A percentile compares a stretch with the other conserved stretches of the same genome.
These are phyloP conservation scores for Agelas oroides DNA, from an alignment of 37 sponge, comb jelly and placozoan genomes.

Conservation along the genomic window DNA sequence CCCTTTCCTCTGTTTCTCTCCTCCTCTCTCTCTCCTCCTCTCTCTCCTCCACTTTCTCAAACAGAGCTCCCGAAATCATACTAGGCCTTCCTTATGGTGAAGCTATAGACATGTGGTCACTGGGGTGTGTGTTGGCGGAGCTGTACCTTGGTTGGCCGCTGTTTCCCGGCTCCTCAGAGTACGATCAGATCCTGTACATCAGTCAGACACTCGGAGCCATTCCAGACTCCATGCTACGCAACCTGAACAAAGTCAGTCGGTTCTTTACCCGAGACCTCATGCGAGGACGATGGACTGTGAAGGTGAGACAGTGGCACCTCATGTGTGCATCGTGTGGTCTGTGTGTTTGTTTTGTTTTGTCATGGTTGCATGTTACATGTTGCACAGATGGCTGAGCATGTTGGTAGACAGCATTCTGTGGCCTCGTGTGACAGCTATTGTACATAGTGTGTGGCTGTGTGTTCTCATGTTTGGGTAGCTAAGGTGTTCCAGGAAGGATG, in stretches of 20 bases:
- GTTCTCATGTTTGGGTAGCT: too few relatives aligned
- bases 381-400: too few relatives aligned
- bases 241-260: constrained; percentile 43
- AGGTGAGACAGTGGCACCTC: too few relatives aligned
- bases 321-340: constrained; percentile 26
- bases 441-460: too few relatives aligned
- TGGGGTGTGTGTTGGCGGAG: constrained; percentile 96
- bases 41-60: not conserved
- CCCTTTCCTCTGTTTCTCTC: not conserved
- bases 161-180: constrained; percentile 90
- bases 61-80: constrained; percentile 95
- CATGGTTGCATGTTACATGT: too few relatives aligned
- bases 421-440: too few relatives aligned
- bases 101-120: constrained; percentile 96
- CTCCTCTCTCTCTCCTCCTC: not conserved
- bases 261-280: constrained; percentile 57
- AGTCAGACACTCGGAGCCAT: constrained; percentile 68
- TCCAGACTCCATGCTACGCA: constrained; percentile 61
- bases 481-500: too few relatives aligned
- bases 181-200: constrained; percentile 88
- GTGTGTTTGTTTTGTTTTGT: too few relatives aligned
- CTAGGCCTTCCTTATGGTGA: constrained; percentile 84
- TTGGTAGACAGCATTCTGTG: too few relatives aligned
- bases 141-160: constrained; percentile 95
- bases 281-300: constrained; percentile 23